Percentiles rank a stretch among this genome's conserved stretches.
These are phyloP conservation scores for Nesidiocoris tenuis DNA, from an alignment of 2,888 invertebrate species.

Conservation along the genomic window DNA sequence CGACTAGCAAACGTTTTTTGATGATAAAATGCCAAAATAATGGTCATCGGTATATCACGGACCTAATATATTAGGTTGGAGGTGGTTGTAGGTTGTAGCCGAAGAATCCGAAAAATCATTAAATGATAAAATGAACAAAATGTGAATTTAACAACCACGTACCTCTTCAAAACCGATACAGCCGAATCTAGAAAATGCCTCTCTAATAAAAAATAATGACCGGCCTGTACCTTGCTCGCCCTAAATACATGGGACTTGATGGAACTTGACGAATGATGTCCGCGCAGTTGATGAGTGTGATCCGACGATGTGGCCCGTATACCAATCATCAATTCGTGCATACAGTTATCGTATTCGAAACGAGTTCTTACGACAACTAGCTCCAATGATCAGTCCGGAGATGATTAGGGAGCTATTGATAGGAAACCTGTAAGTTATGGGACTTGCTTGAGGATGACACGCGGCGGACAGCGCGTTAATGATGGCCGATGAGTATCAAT, in stretches of 20 bases:
- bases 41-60: too few relatives aligned
- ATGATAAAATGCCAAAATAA: too few relatives aligned
- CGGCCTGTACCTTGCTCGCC: background rate
- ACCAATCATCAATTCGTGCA: too few relatives aligned
- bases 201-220: background rate
- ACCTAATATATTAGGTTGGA: too few relatives aligned
- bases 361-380: background rate
- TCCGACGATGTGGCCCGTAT: background rate
- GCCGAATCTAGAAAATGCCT: background rate
- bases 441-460: background rate
- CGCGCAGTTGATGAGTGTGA: background rate
- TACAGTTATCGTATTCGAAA: too few relatives aligned
- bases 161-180: too few relatives aligned
- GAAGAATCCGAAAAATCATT: too few relatives aligned
- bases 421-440: background rate
- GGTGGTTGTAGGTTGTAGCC: too few relatives aligned
- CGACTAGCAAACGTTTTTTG: too few relatives aligned
- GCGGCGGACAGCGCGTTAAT: background rate
- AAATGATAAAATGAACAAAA: too few relatives aligned
- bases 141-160: too few relatives aligned
- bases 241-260: background rate
- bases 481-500: background rate
- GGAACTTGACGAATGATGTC: background rate
- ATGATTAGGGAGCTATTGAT: background rate
- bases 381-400: background rate